phyloP scores from a whole-genome alignment of 1,140 invertebrate genomes.

The Saxidomus purpurata region DNA sequence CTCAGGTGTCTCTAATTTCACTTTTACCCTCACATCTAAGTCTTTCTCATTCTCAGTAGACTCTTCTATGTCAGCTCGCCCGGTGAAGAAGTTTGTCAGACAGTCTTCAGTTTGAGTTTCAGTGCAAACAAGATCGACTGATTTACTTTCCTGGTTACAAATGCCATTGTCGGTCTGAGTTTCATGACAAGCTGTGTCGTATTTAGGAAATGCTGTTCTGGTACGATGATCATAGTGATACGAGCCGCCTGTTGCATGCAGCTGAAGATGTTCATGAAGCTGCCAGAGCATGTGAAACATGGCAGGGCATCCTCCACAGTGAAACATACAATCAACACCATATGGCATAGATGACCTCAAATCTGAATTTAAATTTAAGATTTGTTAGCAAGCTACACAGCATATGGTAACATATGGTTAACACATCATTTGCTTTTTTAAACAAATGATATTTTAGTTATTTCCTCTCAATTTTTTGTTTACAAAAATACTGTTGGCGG shows the following conservation, averaged over 20 bases:
- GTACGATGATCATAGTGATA: slow-evolving; percentile 30
- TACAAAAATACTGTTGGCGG: too few species aligned
- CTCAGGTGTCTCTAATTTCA: neutral
- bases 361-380: neutral
- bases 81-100: neutral
- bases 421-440: too few species aligned
- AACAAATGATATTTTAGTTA: too few species aligned
- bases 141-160: neutral
- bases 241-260: neutral
- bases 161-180: slow-evolving; percentile 1
- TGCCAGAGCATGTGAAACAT: slow-evolving; percentile 21
- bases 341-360: neutral
- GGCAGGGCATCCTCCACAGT: slow-evolving; percentile 7
- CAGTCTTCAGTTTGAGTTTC: slow-evolving; percentile 23
- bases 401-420: too few species aligned
- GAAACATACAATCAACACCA: slow-evolving; percentile 12
- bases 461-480: too few species aligned
- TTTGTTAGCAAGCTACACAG: too few species aligned
- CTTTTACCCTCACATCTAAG: neutral
- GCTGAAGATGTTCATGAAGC: slow-evolving; percentile 24
- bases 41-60: neutral
- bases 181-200: neutral
- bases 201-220: slow-evolving; percentile 41
- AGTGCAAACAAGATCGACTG: neutral
- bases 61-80: neutral